Evolutionary conservation across 2,113 vertebrate genomes (phyloP), one percentile per base, ranked within the genome.

Genomic region (Coracopsis vasa): DNA sequence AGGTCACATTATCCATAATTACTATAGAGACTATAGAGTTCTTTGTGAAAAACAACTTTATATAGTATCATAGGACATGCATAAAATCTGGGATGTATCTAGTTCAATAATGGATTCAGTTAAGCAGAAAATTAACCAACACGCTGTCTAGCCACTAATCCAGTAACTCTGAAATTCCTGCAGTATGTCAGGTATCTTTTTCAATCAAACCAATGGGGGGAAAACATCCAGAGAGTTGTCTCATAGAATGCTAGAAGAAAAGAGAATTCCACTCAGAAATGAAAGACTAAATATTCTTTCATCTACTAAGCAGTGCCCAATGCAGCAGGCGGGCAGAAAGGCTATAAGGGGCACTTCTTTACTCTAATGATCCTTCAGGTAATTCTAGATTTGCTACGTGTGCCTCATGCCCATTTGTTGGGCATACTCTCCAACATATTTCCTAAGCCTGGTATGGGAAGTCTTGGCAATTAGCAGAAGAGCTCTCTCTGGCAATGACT

Each of bases 61-160:
- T 54, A 3, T 24, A 60, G 72, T 47, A 90, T 75, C 77, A 65
- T 24, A 25, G 73, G 44, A 69, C 51, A 25, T 5, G 11, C 73
- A 72, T 47, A 87, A 91, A 92, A 95, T 69, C 65, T 79, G 81
- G 48, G 84, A 87, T 87, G 37, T 80, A 84, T 84, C 77, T 91
- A 60, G 39, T 29, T 75, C 75, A 62, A 41, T 82, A 87, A 85
- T 37, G 56, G 65, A 67, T 77, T 75, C 78, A 87, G 29, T 56
- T 80, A 95, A 91, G 84, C 73, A 95, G 84, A 94, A 97, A 89
- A 92, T 90, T 89, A 87, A 72, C 73, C 61, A 89, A 56, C 41
- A 53, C 31, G 25, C 42, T 72, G 33, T 33, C 17, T 65, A 77
- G 39, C 45, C 79, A 74, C 80, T 88, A 84, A 94, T 84, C 51